Conservation (phyloP, 1,140 invertebrate species). For the Mycetomoellerius zeteki region DNA sequence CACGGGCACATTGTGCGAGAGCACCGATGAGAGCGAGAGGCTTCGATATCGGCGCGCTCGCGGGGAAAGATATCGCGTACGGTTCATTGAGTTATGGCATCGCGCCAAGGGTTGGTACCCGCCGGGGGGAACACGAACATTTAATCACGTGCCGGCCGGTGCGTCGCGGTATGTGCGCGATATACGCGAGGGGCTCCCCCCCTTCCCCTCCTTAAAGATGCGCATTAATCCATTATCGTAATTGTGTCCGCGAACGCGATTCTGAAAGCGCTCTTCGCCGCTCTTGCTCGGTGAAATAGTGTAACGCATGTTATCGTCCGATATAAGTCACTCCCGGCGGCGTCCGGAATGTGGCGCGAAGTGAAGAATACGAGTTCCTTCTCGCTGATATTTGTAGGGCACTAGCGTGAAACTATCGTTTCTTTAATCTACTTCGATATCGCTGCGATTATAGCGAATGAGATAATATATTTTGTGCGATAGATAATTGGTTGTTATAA, state of each 20-base stretch:
- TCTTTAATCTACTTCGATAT: constrained; percentile 33
- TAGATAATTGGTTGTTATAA: constrained; percentile 1
- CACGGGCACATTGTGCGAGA: constrained; percentile 25
- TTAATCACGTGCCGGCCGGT: constrained; percentile 35
- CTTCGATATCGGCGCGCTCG: not conserved
- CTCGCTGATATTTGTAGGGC: constrained; percentile 58
- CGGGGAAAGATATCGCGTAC: constrained; percentile 23
- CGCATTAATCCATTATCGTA: constrained; percentile 57
- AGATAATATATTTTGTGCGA: constrained; percentile 24
- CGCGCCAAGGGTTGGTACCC: constrained; percentile 24
- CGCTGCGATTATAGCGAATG: constrained; percentile 2
- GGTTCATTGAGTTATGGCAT: constrained; percentile 57
- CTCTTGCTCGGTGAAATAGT: constrained; percentile 26
- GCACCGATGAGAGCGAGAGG: not conserved
- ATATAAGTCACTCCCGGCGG: constrained; percentile 43
- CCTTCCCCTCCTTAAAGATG: not conserved
- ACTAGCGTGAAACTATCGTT: constrained; percentile 55
- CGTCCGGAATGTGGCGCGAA: constrained; percentile 36
- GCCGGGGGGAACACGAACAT: constrained; percentile 15
- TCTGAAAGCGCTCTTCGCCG: not conserved
- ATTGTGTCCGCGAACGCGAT: constrained; percentile 48
- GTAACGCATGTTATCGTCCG: constrained; percentile 31
- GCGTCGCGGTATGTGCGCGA: not conserved
- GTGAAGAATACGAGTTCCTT: constrained; percentile 48
- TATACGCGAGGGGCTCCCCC: not conserved